Evolutionary conservation across 2,888 invertebrate genomes (phyloP).

Genomic region (Rhopalosiphum nymphaeae): DNA sequence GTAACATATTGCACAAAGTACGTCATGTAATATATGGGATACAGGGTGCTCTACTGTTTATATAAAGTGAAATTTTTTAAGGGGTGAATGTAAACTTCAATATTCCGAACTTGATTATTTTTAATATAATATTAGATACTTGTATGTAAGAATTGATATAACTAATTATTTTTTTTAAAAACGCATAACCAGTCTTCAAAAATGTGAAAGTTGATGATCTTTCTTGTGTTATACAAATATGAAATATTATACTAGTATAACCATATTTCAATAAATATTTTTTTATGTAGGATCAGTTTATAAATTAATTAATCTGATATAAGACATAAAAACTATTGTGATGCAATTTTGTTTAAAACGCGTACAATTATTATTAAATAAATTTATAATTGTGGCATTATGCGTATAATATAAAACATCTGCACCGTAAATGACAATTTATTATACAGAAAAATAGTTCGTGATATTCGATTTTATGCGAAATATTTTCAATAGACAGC

Average conservation of each 20-base stretch:
- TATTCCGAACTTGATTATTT: neutral
- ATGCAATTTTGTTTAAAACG: neutral
- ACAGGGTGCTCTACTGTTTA: neutral
- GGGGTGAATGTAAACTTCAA: neutral
- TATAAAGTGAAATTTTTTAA: neutral
- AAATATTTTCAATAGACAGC: neutral
- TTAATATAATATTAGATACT: neutral
- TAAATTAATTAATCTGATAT: neutral
- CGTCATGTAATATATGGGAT: neutral
- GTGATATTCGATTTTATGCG: neutral
- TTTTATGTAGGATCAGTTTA: neutral
- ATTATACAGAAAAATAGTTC: neutral
- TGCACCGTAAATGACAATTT: neutral
- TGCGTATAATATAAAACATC: neutral
- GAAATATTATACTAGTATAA: neutral
- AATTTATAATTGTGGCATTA: neutral
- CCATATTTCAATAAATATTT: neutral
- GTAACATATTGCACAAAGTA: neutral
- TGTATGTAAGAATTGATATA: neutral
- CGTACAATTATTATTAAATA: neutral
- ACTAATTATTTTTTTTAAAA: neutral
- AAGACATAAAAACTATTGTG: neutral
- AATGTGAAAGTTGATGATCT: conserved; percentile 7
- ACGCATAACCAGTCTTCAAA: conserved; percentile 15
- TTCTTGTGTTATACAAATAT: neutral